Base-by-base conservation (phyloP, 2,888 invertebrate species). In the Pantelozetes paolii region DNA sequence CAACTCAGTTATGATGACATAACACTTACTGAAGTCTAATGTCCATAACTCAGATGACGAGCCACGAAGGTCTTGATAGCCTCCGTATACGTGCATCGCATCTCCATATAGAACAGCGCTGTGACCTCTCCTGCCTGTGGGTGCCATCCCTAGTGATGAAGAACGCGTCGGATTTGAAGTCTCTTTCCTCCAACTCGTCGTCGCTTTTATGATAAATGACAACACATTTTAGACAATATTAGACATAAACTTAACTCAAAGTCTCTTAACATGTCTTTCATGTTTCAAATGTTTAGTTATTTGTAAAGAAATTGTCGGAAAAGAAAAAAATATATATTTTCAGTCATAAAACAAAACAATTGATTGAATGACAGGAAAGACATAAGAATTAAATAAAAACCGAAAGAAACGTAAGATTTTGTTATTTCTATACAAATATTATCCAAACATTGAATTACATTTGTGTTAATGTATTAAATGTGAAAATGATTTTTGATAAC, bases 11-110 rank as follows among this genome's bases (percentile, higher is more conserved):
- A 23, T n/a, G 42, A 69, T 45, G 28, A 73, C 64, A 36, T 72
- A 26, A 71, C 30, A 78, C 83, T 83, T 83, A 92, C 92, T 91
- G 78, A 92, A 90, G 82, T 91, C 89, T 81, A 90, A 93, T 2
- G 89, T 89, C 94, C 94, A 94, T 6, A 93, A 84, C 82, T 94
- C 92, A 72, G 89, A 88, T 23, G 89, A 89, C 59, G 92, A 92
- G 9, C 93, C 93, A 73, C 89, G 85, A 76, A 92, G 83, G 82
- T 94, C 93, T 81, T 89, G 88, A 83, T 92, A 93, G 5, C 94
- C 94, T 6, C 93, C 94, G 82, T 91, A 93, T 77, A 94, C 86
- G 76, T 91, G 86, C 88, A 94, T 89, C 78, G 88, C 86, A 78
- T 89, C 89, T 76, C 87, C 86, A 80, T 90, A 89, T 64, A 91